Conservation (phyloP, 2,113 vertebrate species). For the Pseudorectes ferrugineus region DNA sequence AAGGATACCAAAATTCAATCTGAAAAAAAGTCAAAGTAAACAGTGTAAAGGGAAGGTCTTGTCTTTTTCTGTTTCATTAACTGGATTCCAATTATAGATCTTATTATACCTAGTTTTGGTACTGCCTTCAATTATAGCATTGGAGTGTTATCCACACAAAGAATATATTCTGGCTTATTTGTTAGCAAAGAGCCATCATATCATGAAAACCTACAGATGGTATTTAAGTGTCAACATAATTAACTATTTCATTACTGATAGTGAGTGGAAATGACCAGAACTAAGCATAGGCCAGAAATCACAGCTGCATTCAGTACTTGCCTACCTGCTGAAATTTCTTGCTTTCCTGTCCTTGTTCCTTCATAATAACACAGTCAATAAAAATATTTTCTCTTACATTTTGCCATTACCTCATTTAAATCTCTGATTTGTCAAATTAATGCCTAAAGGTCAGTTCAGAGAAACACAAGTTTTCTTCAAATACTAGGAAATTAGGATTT, state of each 20-base stretch:
- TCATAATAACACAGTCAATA: not conserved
- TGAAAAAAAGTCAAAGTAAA: not conserved
- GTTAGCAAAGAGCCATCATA: not conserved
- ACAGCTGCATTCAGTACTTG: not conserved
- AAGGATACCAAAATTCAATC: not conserved
- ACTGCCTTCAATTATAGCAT: not conserved
- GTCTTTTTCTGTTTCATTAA: not conserved
- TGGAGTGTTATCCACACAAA: not conserved
- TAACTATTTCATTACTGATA: not conserved
- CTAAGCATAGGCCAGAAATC: not conserved
- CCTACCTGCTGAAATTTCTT: not conserved
- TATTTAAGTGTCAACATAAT: not conserved
- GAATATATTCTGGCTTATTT: not conserved
- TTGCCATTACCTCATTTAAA: not conserved
- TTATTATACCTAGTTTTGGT: not conserved
- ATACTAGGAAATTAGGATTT: not conserved
- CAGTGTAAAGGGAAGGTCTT: not conserved
- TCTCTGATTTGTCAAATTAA: not conserved
- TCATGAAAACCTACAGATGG: not conserved
- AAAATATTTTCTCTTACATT: not conserved
- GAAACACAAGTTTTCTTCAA: not conserved
- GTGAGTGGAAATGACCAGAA: not conserved
- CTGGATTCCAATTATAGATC: not conserved
- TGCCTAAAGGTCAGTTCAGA: not conserved
- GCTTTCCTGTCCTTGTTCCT: not conserved